Evolutionary conservation across 2,113 vertebrate genomes (phyloP).

Genomic region (Macrotus californicus): DNA sequence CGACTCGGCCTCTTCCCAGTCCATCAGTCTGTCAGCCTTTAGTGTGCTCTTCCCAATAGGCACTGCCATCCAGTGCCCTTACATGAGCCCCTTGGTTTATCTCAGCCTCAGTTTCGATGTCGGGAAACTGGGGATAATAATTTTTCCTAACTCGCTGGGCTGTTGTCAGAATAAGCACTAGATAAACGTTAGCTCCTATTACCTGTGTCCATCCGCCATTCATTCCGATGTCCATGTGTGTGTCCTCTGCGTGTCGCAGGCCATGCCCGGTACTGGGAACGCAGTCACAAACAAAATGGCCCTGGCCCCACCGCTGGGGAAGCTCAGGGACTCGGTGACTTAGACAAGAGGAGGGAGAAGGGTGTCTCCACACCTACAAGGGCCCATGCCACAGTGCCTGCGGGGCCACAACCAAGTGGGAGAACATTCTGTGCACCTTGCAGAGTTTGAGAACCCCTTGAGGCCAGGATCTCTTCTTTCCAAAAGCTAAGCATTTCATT

Average conservation of each 20-base stretch:
- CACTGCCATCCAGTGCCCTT: not conserved
- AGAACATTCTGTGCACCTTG: accelerated
- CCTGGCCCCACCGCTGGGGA: not conserved
- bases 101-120: not conserved
- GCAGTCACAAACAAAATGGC: not conserved
- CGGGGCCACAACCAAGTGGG: not conserved
- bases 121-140: not conserved
- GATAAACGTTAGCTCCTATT: not conserved
- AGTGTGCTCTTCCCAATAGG: not conserved
- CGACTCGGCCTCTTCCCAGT: not conserved
- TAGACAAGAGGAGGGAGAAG: not conserved
- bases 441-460: not conserved
- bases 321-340: not conserved
- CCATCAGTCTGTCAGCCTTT: not conserved
- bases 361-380: accelerated
- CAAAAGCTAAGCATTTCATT: not conserved
- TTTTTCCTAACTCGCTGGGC: not conserved
- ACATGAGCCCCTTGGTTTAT: not conserved
- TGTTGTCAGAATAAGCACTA: not conserved
- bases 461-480: not conserved
- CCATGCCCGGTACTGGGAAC: not conserved
- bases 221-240: not conserved
- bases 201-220: not conserved
- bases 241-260: not conserved
- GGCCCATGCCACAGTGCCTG: not conserved